Base-by-base conservation (phyloP, 2,113 vertebrate species). In the Neopipo cinnamomea region DNA sequence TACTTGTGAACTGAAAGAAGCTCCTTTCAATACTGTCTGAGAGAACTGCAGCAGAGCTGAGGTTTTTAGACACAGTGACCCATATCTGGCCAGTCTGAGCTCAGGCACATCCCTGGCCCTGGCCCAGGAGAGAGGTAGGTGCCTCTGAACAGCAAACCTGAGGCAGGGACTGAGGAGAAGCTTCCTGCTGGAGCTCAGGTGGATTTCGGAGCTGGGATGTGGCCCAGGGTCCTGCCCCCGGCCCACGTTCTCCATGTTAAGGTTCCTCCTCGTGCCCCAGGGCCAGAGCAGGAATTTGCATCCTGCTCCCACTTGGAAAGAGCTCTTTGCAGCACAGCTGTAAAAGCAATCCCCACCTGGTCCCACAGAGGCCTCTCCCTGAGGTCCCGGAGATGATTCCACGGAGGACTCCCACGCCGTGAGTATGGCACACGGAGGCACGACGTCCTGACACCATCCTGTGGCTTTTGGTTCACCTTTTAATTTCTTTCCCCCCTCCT, bases 341-440 rank as follows among this genome's bases (percentile, higher is more conserved):
- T 89, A 80, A 86, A 63, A 86, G 77, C 83, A 49, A 0, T 33
- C 39, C 23, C 88, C 71, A 8, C 33, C 19, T 75, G 31, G 52
- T 67, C 44, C 24, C 55, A 2, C 52, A 27, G 39, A 72, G 44
- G 37, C 85, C 80, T 95, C 55, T 53, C 5, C 68, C 91, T 7
- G 89, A 81, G 91, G 82, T 84, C 53, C 46, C 71, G 61, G n/a
- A 31, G 89, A 67, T 49, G 83, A 8, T 79, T 78, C 42, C 82
- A 27, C 19, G 5, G 88, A 72, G 75, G 55, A 49, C 44, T 21
- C 23, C 14, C 16, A 7, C 5, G 3, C 35, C 78, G 96, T 92
- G 80, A 96, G 96, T 89, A 89, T 21, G 46, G 58, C 67, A 49
- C 8, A 55, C 6, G n/a, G 73, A 91, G 89, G 47, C 47, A 28